Evolutionary conservation across 23 tunicate genomes (phyloP), one percentile per base, ranked within the genome.

Genomic region (Halocynthia roretzi): DNA sequence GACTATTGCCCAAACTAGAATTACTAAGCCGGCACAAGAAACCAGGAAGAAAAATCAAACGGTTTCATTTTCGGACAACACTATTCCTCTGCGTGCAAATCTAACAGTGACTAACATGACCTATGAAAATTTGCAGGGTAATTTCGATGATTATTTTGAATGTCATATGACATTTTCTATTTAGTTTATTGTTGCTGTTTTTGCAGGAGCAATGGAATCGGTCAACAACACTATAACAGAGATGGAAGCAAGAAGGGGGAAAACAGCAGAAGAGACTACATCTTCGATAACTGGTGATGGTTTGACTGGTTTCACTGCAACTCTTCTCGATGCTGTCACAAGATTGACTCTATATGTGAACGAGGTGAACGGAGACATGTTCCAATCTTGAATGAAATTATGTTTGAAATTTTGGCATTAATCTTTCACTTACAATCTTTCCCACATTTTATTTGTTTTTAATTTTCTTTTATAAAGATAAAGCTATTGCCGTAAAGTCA

Each of bases 271-370:
- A 10, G n/a, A 71, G 15, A 50, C 72, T 11, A 74, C 20, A 54
- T 49, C 80, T 6, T 77, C 87, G 8, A 51, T 52, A 22, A 21
- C 66, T 10, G 67, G 61, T 76, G 71, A 51, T 10, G 93, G 98
- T 19, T 62, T 92, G 53, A 83, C 91, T 67, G 93, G 98, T 7
- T 92, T 92, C 58, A 92, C 98, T 18, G 93, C 83, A 5, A 86
- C 98, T 6, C 78, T 92, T 61, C 77, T 92, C 63, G 87, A 86
- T 83, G 91, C 98, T 6, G 93, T 92, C 7, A 86, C 98, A 10
- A 71, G 98, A 19, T 75, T 92, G 12, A 92, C 86, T 18, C 58
- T 72, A 23, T 92, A 92, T 62, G 98, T 92, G 8, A 81, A 82
- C 77, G 97, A 91, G 95, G 95, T 88, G 52, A 7, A 18, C 40